Evolutionary conservation across 2,888 invertebrate genomes (phyloP).

Genomic region (Gisinianus flammeolus): DNA sequence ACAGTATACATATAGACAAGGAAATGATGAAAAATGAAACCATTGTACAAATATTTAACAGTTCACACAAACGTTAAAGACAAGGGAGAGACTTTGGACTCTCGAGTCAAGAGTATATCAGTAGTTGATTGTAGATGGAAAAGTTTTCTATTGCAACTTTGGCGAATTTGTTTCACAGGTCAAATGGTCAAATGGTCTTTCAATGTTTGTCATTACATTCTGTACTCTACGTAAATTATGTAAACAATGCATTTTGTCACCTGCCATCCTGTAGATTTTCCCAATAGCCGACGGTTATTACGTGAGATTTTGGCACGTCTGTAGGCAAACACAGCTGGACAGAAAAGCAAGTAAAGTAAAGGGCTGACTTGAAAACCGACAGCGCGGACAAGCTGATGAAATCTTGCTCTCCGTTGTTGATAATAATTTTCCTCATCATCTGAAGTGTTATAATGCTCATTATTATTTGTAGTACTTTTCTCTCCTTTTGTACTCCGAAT

Average conservation of each 20-base stretch:
- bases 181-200: no score
- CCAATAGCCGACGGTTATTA: constrained; percentile 21
- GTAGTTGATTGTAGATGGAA: no score
- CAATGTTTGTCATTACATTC: no score
- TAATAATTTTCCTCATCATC: background rate
- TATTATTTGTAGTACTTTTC: background rate
- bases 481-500: background rate
- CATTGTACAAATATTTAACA: no score
- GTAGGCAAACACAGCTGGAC: constrained; percentile 56
- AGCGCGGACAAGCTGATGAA: background rate
- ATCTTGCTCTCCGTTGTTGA: background rate
- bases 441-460: no score
- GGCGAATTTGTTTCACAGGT: no score
- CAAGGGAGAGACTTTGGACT: no score
- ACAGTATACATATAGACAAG: no score
- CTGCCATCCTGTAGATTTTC: constrained; percentile 54
- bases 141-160: no score
- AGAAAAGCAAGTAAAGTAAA: background rate
- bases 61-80: no score
- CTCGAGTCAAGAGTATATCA: no score
- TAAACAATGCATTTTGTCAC: constrained; percentile 49
- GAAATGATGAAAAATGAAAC: no score
- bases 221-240: background rate
- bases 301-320: constrained; percentile 47
- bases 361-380: background rate